These are phyloP conservation scores for Trissolcus brochymenae DNA, from an alignment of 2,888 invertebrate species.

Conservation along the genomic window DNA sequence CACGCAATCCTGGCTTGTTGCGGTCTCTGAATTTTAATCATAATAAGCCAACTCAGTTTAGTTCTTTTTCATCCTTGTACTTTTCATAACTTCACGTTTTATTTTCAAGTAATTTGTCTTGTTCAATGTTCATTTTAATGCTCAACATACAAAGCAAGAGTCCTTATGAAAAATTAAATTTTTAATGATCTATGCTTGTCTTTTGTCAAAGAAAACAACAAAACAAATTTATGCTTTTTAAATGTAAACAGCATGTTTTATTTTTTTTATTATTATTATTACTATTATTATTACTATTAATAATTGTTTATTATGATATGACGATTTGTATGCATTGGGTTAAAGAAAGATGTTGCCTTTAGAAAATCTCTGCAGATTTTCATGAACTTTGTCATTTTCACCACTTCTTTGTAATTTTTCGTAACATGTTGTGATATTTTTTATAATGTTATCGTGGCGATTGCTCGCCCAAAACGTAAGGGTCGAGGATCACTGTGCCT, in stretches of 20 bases:
- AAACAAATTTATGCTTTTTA: no score
- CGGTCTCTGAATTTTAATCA: conserved; percentile 4
- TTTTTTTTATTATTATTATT: no score
- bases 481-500: conserved; percentile 76
- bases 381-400: conserved; percentile 10
- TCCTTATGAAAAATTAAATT: no score
- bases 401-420: conserved; percentile 10
- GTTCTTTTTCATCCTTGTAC: background rate
- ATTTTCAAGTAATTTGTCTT: no score
- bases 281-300: no score
- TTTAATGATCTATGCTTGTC: no score
- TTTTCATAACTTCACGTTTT: no score
- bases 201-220: no score
- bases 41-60: background rate
- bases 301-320: background rate
- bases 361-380: background rate
- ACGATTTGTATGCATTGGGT: background rate
- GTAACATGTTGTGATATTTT: background rate
- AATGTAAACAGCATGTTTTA: no score
- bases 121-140: no score
- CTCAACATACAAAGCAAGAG: no score
- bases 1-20: conserved; percentile 8
- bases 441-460: conserved; percentile 70
- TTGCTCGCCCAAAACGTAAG: conserved; percentile 70
- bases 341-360: background rate